Percentiles rank a stretch among this genome's conserved stretches.
Evolutionary conservation across 2,888 invertebrate species (phyloP).

Genomic region (Nephrotoma appendiculata): DNA sequence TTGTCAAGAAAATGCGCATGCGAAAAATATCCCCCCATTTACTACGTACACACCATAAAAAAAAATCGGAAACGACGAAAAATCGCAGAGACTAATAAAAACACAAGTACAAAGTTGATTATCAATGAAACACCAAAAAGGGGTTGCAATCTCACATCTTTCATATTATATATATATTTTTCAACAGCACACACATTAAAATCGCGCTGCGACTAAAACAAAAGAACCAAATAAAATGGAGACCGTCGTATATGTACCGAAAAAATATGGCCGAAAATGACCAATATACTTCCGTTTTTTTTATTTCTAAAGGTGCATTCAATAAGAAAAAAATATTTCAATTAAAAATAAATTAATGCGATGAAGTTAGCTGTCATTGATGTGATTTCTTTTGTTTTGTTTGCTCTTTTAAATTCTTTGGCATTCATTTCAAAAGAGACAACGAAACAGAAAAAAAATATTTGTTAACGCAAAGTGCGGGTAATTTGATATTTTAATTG

Average conservation of each 20-base stretch:
- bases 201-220: not conserved
- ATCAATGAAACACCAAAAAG: not conserved
- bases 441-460: not conserved
- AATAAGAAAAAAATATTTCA: not conserved
- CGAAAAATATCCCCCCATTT: not conserved
- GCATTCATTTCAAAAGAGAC: not conserved
- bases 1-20: not conserved
- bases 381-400: not conserved
- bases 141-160: not conserved
- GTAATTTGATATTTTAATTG: not conserved
- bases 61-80: not conserved
- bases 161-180: not conserved
- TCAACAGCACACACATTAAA: not conserved
- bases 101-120: not conserved
- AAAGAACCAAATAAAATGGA: not conserved
- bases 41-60: not conserved
- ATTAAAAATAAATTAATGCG: not conserved
- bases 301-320: not conserved
- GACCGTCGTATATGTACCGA: not conserved
- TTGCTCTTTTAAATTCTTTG: not conserved
- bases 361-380: not conserved
- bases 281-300: not conserved
- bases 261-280: not conserved
- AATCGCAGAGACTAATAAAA: not conserved
- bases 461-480: not conserved